These are phyloP conservation scores for Epiblema foenella DNA, from an alignment of 2,888 invertebrate genomes.

Conservation along the genomic window DNA sequence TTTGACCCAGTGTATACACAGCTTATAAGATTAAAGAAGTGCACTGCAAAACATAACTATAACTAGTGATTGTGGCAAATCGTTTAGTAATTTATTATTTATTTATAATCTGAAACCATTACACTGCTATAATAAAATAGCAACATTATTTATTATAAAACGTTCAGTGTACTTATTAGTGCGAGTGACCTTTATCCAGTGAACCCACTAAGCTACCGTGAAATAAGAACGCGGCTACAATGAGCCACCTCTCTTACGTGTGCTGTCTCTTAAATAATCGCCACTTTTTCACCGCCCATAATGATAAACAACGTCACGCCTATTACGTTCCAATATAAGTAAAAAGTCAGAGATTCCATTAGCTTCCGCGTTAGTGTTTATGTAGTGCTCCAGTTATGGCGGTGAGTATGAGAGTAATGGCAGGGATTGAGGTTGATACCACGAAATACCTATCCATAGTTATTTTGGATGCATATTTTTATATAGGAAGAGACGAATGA, in stretches of 20 bases:
- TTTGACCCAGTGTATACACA: background rate
- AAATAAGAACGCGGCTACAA: slow-evolving; percentile 72
- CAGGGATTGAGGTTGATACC: slow-evolving; percentile 4
- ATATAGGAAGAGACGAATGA: background rate
- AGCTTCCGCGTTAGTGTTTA: slow-evolving; percentile 36
- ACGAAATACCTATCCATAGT: background rate
- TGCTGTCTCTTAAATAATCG: slow-evolving; percentile 61
- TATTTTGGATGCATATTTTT: background rate
- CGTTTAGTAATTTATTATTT: background rate
- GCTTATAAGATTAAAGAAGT: background rate
- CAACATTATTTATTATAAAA: slow-evolving; percentile 16
- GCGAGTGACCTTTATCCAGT: slow-evolving; percentile 47
- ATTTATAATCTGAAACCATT: slow-evolving; percentile 12
- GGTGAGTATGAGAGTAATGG: slow-evolving; percentile 30
- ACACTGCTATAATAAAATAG: slow-evolving; percentile 5
- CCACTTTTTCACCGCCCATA: slow-evolving; percentile 40
- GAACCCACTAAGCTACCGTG: slow-evolving; percentile 71
- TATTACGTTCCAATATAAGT: slow-evolving; percentile 43
- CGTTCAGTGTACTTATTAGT: background rate
- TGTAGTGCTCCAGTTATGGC: slow-evolving; percentile 38
- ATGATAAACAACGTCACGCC: slow-evolving; percentile 45
- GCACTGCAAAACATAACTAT: background rate
- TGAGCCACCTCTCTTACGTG: slow-evolving; percentile 69
- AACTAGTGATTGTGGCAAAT: background rate
- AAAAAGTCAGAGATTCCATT: slow-evolving; percentile 33